phyloP scores from a whole-genome alignment of 2,797 vertebrate species.

The Argyrosomus regius region DNA sequence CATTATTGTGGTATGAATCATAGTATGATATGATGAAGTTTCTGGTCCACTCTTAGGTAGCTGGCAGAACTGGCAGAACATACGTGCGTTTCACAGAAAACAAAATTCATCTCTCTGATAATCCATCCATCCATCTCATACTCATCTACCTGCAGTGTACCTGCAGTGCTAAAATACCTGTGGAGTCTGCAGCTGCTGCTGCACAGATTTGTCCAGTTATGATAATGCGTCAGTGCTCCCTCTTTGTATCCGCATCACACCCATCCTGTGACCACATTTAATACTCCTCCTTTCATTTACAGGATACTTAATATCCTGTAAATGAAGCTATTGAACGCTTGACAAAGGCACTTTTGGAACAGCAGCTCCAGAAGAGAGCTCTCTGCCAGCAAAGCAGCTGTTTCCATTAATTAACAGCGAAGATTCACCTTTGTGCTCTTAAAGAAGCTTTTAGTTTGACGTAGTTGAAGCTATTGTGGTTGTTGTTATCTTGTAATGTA shows the following conservation, averaged over 20 bases:
- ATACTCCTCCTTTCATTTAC: no score
- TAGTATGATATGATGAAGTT: neutral
- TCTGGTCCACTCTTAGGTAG: neutral
- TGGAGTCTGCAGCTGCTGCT: slow-evolving; percentile 2
- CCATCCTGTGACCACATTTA: neutral
- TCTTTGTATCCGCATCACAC: neutral
- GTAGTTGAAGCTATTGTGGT: no score
- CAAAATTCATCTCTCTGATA: neutral
- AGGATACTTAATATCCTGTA: neutral
- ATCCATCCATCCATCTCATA: neutral
- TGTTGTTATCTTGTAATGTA: no score
- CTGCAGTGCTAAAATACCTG: neutral
- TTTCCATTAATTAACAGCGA: no score
- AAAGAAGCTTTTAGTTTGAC: no score
- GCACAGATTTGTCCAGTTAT: neutral
- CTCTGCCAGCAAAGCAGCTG: no score
- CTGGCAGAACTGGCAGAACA: neutral
- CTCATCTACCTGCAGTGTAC: neutral
- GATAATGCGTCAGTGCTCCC: neutral
- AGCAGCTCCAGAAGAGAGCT: neutral
- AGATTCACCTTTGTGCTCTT: no score
- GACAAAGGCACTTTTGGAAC: neutral
- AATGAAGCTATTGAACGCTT: neutral
- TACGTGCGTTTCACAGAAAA: neutral
- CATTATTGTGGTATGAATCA: neutral